A percentile compares a stretch with the other conserved stretches of the same genome.
Conservation (phyloP, 2,113 vertebrate species). For the Datnioides undecimradiatus region DNA sequence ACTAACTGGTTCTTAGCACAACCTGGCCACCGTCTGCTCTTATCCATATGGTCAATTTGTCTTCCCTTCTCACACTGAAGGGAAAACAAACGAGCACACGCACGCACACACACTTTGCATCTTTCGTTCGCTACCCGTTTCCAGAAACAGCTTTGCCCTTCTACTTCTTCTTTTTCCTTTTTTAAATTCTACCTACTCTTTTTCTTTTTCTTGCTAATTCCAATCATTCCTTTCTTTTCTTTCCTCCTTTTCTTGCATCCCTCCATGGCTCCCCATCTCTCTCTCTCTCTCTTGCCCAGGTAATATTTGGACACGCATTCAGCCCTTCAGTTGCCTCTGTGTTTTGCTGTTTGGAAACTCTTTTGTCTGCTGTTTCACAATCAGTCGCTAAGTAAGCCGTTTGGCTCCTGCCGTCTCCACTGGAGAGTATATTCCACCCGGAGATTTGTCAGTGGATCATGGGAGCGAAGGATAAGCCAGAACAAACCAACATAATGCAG, state of each 20-base stretch:
- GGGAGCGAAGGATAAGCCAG: constrained; percentile 32
- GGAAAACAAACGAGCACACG: constrained; percentile 36
- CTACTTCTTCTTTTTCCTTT: not conserved
- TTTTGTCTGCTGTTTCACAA: constrained; percentile 49
- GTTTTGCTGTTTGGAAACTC: constrained; percentile 10
- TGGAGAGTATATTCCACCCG: constrained; percentile 43
- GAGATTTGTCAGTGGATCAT: constrained; percentile 53
- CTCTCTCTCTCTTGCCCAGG: not conserved
- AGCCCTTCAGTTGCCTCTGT: not conserved
- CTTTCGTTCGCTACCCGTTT: not conserved
- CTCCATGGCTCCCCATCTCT: not conserved
- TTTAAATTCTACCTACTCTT: not conserved
- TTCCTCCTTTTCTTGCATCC: not conserved
- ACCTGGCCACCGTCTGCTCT: constrained; percentile 70
- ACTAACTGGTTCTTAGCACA: constrained; percentile 71
- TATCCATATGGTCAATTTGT: constrained; percentile 71
- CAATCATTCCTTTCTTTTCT: not conserved
- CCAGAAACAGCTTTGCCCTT: constrained; percentile 9
- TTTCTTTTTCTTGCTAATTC: constrained; percentile 3
- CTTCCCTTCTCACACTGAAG: constrained; percentile 39
- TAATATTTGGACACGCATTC: constrained; percentile 4
- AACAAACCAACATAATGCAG: constrained; percentile 57
- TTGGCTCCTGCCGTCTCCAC: constrained; percentile 41
- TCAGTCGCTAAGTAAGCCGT: constrained; percentile 52
- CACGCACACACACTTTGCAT: not conserved